A percentile compares a stretch with the other conserved stretches of the same genome.
These are phyloP conservation scores for Desoria tigrina DNA, from an alignment of 2,888 invertebrate species.

Conservation along the genomic window DNA sequence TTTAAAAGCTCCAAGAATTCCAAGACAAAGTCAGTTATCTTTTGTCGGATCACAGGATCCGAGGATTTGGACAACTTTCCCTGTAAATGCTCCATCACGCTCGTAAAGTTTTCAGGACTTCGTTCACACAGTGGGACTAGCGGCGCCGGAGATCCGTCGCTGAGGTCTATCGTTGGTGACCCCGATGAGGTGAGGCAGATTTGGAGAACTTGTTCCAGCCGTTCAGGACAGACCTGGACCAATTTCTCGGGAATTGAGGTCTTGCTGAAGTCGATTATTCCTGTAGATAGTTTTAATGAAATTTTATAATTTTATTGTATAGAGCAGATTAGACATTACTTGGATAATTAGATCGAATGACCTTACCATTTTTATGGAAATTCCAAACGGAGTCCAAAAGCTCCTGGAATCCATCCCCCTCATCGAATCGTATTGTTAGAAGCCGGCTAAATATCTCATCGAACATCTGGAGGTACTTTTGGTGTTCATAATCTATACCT, in stretches of 20 bases:
- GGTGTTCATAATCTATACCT: background rate
- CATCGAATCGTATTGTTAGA: background rate
- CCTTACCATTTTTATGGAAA: background rate
- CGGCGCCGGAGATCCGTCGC: background rate
- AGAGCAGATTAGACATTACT: background rate
- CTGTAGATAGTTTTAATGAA: no score
- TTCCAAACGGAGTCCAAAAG: slow-evolving; percentile 12
- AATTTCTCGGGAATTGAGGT: slow-evolving; percentile 23
- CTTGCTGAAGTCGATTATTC: slow-evolving; percentile 9
- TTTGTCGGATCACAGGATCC: background rate
- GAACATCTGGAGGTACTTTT: background rate
- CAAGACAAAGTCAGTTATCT: background rate
- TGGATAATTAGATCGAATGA: background rate
- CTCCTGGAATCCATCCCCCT: background rate
- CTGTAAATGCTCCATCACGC: slow-evolving; percentile 1
- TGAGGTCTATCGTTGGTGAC: background rate
- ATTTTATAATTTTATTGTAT: no score
- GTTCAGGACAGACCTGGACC: slow-evolving; percentile 14
- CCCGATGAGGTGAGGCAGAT: background rate
- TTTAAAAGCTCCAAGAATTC: background rate
- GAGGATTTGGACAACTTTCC: background rate
- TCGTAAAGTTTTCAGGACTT: slow-evolving; percentile 16
- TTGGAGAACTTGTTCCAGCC: slow-evolving; percentile 15
- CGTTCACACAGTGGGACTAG: slow-evolving; percentile 23
- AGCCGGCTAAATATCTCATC: slow-evolving; percentile 5